A percentile compares a stretch with the other conserved stretches of the same genome.
Conservation (phyloP, 1,140 invertebrate genomes). For the Cecropterus lyciades region DNA sequence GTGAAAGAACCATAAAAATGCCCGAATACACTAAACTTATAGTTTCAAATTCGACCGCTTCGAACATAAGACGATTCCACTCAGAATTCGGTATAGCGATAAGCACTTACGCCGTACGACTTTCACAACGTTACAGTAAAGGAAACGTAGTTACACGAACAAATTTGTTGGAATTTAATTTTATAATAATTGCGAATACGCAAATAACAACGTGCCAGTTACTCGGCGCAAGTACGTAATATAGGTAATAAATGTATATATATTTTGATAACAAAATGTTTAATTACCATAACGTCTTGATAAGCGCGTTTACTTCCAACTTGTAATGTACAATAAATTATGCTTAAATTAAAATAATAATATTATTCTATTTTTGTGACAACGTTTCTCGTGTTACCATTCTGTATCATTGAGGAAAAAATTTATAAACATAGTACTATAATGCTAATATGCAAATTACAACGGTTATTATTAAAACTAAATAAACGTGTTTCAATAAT, state of each 20-base stretch:
- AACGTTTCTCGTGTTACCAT: background rate
- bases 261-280: slow-evolving; percentile 42
- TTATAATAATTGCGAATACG: background rate
- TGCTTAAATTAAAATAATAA: background rate
- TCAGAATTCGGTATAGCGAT: too few relatives aligned
- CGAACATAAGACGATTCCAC: too few relatives aligned
- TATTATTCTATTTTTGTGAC: background rate
- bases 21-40: too few relatives aligned
- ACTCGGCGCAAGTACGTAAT: background rate
- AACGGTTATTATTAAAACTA: too few relatives aligned
- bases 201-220: background rate
- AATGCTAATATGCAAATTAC: too few relatives aligned
- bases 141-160: background rate
- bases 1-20: too few relatives aligned
- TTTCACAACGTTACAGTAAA: too few relatives aligned
- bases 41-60: too few relatives aligned
- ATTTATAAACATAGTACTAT: too few relatives aligned
- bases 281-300: slow-evolving; percentile 43
- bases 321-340: background rate
- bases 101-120: too few relatives aligned
- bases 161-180: background rate
- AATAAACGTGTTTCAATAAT: too few relatives aligned
- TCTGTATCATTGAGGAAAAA: too few relatives aligned
- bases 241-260: slow-evolving; percentile 15
- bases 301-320: slow-evolving; percentile 27